Evolutionary conservation across 1,140 invertebrate species (phyloP).

Genomic region (Hirudo medicinalis): DNA sequence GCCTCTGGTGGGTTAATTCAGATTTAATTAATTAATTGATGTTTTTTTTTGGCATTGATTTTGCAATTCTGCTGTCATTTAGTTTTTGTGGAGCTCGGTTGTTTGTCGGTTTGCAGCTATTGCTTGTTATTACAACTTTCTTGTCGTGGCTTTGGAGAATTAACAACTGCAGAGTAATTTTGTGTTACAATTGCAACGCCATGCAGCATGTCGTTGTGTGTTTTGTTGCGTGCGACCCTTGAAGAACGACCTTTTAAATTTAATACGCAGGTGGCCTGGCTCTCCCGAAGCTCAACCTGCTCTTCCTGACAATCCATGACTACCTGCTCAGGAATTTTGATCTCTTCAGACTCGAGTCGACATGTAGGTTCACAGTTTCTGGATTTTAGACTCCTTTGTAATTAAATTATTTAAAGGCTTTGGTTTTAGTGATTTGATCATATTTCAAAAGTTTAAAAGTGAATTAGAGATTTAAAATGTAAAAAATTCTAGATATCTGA

Average conservation of each 20-base stretch:
- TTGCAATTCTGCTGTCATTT: no score
- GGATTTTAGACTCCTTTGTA: no score
- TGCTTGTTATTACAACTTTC: background rate
- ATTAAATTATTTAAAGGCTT: no score
- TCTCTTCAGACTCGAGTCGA: conserved; percentile 91
- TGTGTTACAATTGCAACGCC: background rate
- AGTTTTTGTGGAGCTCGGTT: no score
- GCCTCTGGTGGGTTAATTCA: background rate
- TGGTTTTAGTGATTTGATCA: no score
- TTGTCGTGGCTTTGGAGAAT: background rate
- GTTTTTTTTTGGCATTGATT: no score
- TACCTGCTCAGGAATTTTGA: conserved; percentile 95
- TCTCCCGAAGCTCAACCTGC: conserved; percentile 90
- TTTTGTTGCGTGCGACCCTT: background rate
- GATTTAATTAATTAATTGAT: background rate
- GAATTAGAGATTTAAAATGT: no score
- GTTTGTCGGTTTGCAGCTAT: no score
- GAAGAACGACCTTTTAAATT: no score
- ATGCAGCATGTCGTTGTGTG: background rate
- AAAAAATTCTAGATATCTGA: no score
- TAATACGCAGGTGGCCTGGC: conserved; percentile 52
- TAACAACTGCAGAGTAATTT: no score
- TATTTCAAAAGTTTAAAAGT: no score
- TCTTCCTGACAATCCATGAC: conserved; percentile 95
- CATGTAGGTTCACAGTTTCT: conserved; percentile 54